Evolutionary conservation across 2,113 vertebrate genomes (phyloP).

Genomic region (Alligator sinensis): DNA sequence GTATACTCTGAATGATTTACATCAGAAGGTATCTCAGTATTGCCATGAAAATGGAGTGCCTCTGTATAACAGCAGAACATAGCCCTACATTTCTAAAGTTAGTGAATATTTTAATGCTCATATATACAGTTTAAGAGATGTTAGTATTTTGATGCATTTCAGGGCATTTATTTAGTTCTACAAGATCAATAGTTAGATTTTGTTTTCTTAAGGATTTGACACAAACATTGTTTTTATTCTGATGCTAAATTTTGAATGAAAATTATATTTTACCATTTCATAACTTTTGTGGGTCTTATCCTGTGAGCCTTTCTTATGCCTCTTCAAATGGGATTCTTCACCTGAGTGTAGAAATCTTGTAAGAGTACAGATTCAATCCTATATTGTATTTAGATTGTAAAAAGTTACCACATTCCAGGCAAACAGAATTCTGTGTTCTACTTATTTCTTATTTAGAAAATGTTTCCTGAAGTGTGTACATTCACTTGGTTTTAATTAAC

Average conservation of each 20-base stretch:
- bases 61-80: neutral
- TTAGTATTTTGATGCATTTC: neutral
- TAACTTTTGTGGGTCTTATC: rapidly evolving
- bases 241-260: neutral
- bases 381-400: rapidly evolving
- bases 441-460: neutral
- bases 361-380: neutral
- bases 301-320: neutral
- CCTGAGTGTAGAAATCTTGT: neutral
- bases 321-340: neutral
- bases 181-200: neutral
- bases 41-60: neutral
- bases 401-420: neutral
- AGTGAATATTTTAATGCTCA: neutral
- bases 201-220: neutral
- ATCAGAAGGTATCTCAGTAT: neutral
- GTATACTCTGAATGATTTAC: neutral
- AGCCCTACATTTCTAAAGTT: neutral
- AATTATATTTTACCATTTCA: neutral
- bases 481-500: slow-evolving; percentile 6
- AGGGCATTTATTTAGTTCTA: neutral
- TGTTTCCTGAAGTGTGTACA: neutral
- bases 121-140: neutral
- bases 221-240: neutral
- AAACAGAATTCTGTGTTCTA: neutral